Conservation (phyloP, 1,140 invertebrate species). For the Apis laboriosa region DNA sequence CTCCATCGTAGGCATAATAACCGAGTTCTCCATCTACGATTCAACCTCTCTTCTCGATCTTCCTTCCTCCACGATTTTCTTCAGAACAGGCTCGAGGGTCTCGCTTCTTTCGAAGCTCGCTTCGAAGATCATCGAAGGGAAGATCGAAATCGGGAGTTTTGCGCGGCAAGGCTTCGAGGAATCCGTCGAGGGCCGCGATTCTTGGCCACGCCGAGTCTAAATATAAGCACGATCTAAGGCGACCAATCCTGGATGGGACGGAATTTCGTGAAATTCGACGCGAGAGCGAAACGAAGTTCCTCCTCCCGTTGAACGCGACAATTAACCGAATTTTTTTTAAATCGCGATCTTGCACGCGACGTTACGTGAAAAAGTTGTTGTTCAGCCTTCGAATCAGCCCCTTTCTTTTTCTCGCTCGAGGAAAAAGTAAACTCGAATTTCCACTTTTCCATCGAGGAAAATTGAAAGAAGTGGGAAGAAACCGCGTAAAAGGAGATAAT, state of each 20-base stretch:
- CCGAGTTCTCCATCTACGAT: background rate
- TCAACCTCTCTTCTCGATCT: background rate
- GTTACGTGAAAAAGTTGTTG: constrained; percentile 15
- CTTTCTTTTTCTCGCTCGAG: background rate
- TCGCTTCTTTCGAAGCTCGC: too few species aligned
- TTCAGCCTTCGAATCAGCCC: background rate
- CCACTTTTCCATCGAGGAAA: too few species aligned
- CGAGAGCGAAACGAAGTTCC: background rate
- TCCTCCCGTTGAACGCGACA: too few species aligned
- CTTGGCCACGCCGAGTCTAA: constrained; percentile 58
- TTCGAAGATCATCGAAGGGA: background rate
- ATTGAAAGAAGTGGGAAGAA: too few species aligned
- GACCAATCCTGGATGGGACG: background rate
- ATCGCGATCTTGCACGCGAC: background rate
- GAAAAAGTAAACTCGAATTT: background rate
- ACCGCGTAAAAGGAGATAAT: background rate
- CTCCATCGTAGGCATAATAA: background rate
- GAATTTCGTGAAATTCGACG: background rate
- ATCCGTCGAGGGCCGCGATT: constrained; percentile 27
- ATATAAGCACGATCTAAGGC: constrained; percentile 51
- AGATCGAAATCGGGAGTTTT: constrained; percentile 8
- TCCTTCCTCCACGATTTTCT: too few species aligned
- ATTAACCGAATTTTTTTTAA: constrained; percentile 1
- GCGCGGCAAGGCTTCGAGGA: constrained; percentile 15
- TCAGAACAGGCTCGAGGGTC: too few species aligned